phyloP scores from a whole-genome alignment of 2,888 invertebrate species.

The Parascotia fuliginaria region DNA sequence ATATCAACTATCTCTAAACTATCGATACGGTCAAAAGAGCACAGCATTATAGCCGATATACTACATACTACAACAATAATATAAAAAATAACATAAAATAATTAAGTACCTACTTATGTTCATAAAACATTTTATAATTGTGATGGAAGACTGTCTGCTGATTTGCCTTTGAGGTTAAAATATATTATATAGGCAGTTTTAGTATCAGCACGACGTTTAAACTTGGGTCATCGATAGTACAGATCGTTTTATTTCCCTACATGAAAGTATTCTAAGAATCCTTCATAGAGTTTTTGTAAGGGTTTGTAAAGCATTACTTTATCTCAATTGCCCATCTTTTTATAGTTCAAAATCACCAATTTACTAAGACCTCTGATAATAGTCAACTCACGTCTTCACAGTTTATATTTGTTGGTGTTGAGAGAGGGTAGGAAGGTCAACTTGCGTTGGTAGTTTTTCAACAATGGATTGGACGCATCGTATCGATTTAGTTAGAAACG shows the following conservation, averaged over 20 bases:
- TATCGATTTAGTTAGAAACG: constrained; percentile 64
- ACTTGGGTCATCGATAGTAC: constrained; percentile 5
- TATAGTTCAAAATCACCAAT: constrained; percentile 41
- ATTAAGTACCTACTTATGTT: too few species aligned
- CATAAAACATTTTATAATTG: too few species aligned
- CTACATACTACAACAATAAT: too few species aligned
- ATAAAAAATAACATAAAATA: too few species aligned
- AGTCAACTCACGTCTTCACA: constrained; percentile 13
- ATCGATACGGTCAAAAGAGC: too few species aligned
- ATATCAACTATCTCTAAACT: too few species aligned
- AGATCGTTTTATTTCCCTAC: constrained; percentile 23
- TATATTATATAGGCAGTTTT: background rate
- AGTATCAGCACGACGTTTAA: background rate
- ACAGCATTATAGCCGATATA: too few species aligned
- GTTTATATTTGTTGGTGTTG: constrained; percentile 1
- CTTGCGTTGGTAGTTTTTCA: constrained; percentile 34
- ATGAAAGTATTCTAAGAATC: constrained; percentile 42
- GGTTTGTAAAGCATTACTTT: constrained; percentile 61
- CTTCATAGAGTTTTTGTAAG: constrained; percentile 38
- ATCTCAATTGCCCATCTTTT: constrained; percentile 56
- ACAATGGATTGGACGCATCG: constrained; percentile 57
- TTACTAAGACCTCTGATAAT: constrained; percentile 32
- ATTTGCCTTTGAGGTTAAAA: too few species aligned
- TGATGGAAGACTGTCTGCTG: too few species aligned
- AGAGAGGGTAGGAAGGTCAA: constrained; percentile 25